These are phyloP conservation scores for Xerus rutilus DNA, from an alignment of 2,797 vertebrate species.

Conservation along the genomic window DNA sequence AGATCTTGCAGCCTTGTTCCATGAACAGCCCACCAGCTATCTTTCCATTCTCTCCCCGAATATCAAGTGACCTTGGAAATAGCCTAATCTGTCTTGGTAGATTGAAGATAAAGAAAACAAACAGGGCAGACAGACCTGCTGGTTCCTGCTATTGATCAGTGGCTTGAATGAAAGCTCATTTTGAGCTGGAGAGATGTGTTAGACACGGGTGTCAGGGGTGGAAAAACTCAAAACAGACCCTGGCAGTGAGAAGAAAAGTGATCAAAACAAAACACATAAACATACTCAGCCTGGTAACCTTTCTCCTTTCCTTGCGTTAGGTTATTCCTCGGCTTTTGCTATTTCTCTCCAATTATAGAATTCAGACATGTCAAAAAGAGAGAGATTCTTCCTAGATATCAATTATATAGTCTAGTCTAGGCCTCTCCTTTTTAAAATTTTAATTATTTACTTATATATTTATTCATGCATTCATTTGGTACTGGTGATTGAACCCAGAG, in stretches of 20 bases:
- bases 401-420: neutral
- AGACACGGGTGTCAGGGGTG: slow-evolving; percentile 68
- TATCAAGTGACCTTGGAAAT: slow-evolving; percentile 89
- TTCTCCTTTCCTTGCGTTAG: neutral
- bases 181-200: slow-evolving; percentile 82
- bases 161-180: slow-evolving; percentile 89
- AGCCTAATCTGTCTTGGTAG: slow-evolving; percentile 89
- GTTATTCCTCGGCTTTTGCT: neutral
- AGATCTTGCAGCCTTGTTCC: slow-evolving; percentile 78
- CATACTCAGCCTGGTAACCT: neutral
- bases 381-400: neutral
- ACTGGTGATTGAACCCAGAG: no score
- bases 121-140: slow-evolving; percentile 87
- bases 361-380: neutral
- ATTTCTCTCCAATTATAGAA: neutral
- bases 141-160: slow-evolving; percentile 89
- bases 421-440: neutral
- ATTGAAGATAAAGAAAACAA: slow-evolving; percentile 90
- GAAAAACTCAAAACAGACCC: slow-evolving; percentile 72
- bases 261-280: neutral
- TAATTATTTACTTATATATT: no score
- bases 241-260: neutral
- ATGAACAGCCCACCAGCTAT: slow-evolving; percentile 81
- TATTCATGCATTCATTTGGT: no score
- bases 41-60: slow-evolving; percentile 81